Percentiles rank a stretch among this genome's conserved stretches.
Conservation (phyloP, 2,797 vertebrate species). For the Danio jaintianensis region DNA sequence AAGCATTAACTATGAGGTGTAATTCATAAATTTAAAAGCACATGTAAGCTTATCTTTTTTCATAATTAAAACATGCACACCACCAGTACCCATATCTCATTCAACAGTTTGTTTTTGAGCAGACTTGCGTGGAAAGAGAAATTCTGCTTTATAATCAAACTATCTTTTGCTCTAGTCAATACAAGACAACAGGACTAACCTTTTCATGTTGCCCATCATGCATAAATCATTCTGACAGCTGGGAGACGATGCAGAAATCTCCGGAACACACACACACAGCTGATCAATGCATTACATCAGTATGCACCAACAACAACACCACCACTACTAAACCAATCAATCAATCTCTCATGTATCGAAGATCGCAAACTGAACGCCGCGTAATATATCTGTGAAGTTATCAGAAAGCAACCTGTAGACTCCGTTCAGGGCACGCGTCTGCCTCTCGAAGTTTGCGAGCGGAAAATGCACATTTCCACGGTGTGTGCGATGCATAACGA, state of each 20-base stretch:
- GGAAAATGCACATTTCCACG: background rate
- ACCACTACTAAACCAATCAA: background rate
- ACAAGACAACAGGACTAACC: conserved; percentile 2
- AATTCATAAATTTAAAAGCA: background rate
- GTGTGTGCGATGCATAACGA: background rate
- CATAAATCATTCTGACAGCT: conserved; percentile 46
- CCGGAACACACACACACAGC: conserved; percentile 2
- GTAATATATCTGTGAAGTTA: background rate
- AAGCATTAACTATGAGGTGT: background rate
- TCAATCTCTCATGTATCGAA: background rate
- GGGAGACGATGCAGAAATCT: conserved; percentile 12
- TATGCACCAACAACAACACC: conserved; percentile 5
- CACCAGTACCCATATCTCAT: background rate
- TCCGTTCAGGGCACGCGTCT: background rate
- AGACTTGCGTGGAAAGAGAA: background rate
- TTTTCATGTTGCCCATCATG: conserved; percentile 12
- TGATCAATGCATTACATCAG: conserved; percentile 40
- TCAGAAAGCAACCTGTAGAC: conserved; percentile 18
- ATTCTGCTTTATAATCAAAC: background rate
- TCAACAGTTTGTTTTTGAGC: conserved; percentile 23
- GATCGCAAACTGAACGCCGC: background rate
- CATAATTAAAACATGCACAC: background rate
- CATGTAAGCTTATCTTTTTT: background rate
- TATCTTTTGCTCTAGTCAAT: background rate
- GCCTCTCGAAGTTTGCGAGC: background rate